Evolutionary conservation across 2,797 vertebrate genomes (phyloP), one percentile per base, ranked within the genome.

Genomic region (Pempheris klunzingeri): DNA sequence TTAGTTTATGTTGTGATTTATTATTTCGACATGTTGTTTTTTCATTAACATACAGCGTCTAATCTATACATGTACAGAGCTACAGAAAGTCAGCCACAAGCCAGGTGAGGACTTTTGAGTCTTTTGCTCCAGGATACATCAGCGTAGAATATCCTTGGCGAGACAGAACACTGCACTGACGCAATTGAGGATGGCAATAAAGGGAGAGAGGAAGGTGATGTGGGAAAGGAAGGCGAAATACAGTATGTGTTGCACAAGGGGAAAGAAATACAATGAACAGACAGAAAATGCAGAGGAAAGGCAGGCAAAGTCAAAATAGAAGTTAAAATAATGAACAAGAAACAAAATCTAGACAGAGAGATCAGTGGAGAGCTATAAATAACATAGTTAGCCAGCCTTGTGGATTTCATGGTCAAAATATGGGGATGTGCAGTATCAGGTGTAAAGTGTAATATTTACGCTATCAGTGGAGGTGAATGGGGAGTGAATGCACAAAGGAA

Each of bases 61-160:
- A 32, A 32, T 32, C 4, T 32, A 32, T 32, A 32, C 4, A 32
- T 32, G 30, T 32, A 6, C 6, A 32, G 4, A 43, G 39, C 46
- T 68, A 55, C 26, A 39, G 52, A 70, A 57, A 43, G 52, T 49
- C 14, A 17, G 24, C 34, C 39, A 52, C 38, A 62, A 38, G 61
- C 57, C 63, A 80, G 66, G 39, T 54, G 24, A 38, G 18, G 32
- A 62, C 60, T 62, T 43, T n/a, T n/a, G n/a, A 41, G 2, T 58
- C 34, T 63, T 74, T 72, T 61, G n/a, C 20, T 50, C 34, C 55
- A 64, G 24, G 65, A 59, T 46, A 59, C 59, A 54, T 65, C 54
- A 63, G 55, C 44, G 11, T 20, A 52, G 50, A 77, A 70, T 52
- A 60, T 26, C 20, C 46, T 55, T 17, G 59, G 26, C 50, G 62